A percentile compares a stretch with the other conserved stretches of the same genome.
Conservation (phyloP, 2,113 vertebrate genomes). For the Callorhinus ursinus region DNA sequence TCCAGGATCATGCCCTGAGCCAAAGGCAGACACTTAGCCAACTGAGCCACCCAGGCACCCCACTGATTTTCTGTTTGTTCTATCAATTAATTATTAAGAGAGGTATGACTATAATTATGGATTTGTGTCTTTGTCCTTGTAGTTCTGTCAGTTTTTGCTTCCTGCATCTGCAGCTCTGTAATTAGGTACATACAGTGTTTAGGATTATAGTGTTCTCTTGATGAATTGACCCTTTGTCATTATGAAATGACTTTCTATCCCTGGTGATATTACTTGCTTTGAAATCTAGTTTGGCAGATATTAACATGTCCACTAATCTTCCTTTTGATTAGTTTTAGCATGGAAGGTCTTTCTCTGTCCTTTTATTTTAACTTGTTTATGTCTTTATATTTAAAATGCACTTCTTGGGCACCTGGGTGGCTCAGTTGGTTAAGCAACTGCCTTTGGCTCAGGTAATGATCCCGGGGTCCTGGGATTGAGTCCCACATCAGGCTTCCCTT, state of each 20-base stretch:
- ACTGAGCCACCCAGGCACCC: neutral
- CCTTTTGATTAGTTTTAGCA: neutral
- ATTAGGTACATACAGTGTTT: neutral
- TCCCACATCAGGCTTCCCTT: too few species aligned
- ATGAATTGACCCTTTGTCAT: conserved; percentile 7
- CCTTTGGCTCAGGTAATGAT: too few species aligned
- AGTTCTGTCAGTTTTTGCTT: neutral
- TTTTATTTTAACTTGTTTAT: neutral
- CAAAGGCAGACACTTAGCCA: neutral
- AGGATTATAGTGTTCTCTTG: neutral
- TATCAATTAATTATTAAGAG: neutral
- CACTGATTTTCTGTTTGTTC: neutral
- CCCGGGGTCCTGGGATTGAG: too few species aligned
- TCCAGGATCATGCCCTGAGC: neutral
- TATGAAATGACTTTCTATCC: conserved; percentile 22
- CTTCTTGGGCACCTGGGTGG: neutral
- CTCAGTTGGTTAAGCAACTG: neutral
- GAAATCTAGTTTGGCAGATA: conserved; percentile 13
- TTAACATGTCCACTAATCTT: neutral
- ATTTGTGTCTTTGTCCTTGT: neutral
- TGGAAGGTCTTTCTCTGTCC: neutral
- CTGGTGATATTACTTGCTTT: neutral
- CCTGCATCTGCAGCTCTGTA: neutral
- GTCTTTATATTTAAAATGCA: conserved; percentile 13
- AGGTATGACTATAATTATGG: neutral